Evolutionary conservation across 30 jellyfish, hydroid and myxozoan species (phyloP), one percentile per base, ranked within the genome.

Genomic region (Pseudorhiza aurosa): DNA sequence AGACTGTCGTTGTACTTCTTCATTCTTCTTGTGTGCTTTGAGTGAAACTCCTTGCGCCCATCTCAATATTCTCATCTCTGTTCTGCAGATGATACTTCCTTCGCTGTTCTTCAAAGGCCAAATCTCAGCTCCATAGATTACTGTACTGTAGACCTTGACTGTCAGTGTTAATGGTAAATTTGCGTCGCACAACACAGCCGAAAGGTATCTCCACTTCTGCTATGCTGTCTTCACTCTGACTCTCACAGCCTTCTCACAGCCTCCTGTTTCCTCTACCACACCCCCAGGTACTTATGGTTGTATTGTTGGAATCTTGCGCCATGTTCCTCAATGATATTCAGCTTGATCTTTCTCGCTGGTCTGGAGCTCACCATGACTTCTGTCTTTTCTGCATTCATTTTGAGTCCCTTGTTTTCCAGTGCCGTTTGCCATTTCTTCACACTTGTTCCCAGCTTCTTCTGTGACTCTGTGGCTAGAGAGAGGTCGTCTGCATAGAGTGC

Each of bases 371-470:
- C 45, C 45, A 31, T 27, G 22, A 24, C 43, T 69, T 69, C 83
- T 45, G 85, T 71, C 76, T 71, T 71, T n/a, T 30, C 12, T 46
- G 55, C 27, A 26, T 29, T 42, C 15, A 71, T 44, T 24, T 18
- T 71, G 19, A 71, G 26, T 1, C 71, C 71, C 27, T 18, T 71
- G 6, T 71, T 31, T 15, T 71, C 85, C 36, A 71, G 53, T 18
- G 75, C 73, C 5, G 21, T 27, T 25, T 29, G 39, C 85, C 85
- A 71, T 6, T 29, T 3, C 19, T 6, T 12, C 31, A 60, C 29
- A 11, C 50, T 7, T 29, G 27, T 26, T 29, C 18, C 27, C 47
- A 60, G 42, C 30, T 24, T 51, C 42, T 25, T 51, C 31, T 60
- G 25, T 4, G 1, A 8, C 27, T 29, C 30, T 2, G 50, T 19